Percentiles rank a stretch among this genome's conserved stretches.
Conservation (phyloP, 2,797 vertebrate genomes). For the Sternotherus odoratus region DNA sequence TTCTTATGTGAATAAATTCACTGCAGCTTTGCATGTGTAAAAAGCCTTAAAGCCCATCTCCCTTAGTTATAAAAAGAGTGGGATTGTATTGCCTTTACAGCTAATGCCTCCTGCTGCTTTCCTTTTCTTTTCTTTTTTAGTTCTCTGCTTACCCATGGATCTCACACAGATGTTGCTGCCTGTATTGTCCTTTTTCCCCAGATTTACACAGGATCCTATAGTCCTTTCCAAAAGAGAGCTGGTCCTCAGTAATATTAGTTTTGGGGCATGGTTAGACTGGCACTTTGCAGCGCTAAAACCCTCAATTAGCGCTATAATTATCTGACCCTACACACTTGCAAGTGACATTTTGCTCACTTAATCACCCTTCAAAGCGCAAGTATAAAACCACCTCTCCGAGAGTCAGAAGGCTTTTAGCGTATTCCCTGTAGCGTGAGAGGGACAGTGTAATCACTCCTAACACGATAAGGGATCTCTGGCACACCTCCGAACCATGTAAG, state of each 20-base stretch:
- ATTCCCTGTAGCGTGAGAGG: no score
- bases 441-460: no score
- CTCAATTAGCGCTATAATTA: no score
- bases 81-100: constrained; percentile 64
- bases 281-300: no score
- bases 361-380: no score
- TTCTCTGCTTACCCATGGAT: constrained; percentile 24
- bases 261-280: no score
- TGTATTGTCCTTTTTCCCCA: constrained; percentile 58
- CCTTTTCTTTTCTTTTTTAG: constrained; percentile 7
- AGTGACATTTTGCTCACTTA: no score
- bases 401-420: no score
- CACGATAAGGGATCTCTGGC: no score
- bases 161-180: constrained; percentile 68
- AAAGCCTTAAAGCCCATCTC: constrained; percentile 44
- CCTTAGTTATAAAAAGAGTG: constrained; percentile 59
- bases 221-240: constrained; percentile 29
- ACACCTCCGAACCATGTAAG: no score
- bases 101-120: constrained; percentile 59
- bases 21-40: constrained; percentile 69
- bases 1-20: constrained; percentile 66
- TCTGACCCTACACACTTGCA: no score
- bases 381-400: no score
- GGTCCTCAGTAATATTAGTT: neutral
- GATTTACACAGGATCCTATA: constrained; percentile 61